phyloP scores from a whole-genome alignment of 2,888 invertebrate genomes.

The Athalia rosae region DNA sequence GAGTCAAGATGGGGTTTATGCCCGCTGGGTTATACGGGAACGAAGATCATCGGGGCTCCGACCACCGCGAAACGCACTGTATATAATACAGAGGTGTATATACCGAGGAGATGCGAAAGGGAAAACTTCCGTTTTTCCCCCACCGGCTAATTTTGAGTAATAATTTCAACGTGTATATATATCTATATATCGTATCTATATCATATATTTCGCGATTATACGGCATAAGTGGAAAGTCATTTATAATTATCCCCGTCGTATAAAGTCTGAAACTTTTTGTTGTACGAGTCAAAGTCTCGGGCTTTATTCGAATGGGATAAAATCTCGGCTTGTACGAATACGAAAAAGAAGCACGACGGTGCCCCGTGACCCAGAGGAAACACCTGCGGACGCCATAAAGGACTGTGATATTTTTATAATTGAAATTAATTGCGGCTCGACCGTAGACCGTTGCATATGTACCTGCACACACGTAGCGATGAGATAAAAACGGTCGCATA shows the following conservation, averaged over 20 bases:
- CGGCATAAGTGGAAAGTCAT: too few relatives aligned
- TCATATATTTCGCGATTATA: too few relatives aligned
- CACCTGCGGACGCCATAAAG: constrained; percentile 70
- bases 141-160: constrained; percentile 62
- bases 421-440: constrained; percentile 70
- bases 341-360: constrained; percentile 52
- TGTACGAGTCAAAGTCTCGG: background rate
- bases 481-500: constrained; percentile 26
- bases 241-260: too few relatives aligned
- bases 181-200: too few relatives aligned
- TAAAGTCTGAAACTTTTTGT: background rate
- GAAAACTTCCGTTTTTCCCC: constrained; percentile 63
- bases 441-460: constrained; percentile 53
- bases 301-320: background rate
- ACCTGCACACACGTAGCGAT: constrained; percentile 46
- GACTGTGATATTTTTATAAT: constrained; percentile 73
- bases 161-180: constrained; percentile 45
- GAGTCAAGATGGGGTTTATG: constrained; percentile 8
- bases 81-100: constrained; percentile 7
- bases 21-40: background rate
- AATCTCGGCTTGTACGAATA: background rate
- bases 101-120: constrained; percentile 21
- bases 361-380: constrained; percentile 67
- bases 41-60: constrained; percentile 28
- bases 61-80: background rate